Base-by-base conservation (phyloP, 2,797 vertebrate species). In the Synanceia verrucosa region DNA sequence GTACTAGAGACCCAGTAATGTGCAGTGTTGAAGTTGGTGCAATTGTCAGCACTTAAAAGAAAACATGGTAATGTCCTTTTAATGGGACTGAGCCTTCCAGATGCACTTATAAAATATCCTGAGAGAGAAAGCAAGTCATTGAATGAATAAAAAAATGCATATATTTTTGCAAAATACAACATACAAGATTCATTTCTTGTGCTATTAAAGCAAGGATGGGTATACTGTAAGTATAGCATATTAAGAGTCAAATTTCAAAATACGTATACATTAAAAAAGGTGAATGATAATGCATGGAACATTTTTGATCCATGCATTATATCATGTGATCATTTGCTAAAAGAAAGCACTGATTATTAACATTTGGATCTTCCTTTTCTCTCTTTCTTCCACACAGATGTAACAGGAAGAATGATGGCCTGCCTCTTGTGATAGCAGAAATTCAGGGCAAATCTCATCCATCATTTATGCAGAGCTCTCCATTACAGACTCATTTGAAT, bases 401-500 rank as follows among this genome's bases (percentile, higher is more conserved):
- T 23, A 60, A 37, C 36, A 24, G 51, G 36, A 58, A 64, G 29
- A 56, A 67, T 48, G 33, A 73, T 39, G 64, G 63, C 43, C 47
- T 60, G 64, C 65, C 29, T 71, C 48, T 6, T 48, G 55, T 51
- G 47, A 73, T 56, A 55, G 70, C 70, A 65, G 70, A 82, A 78
- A 85, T 80, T 87, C 83, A 37, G 73, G 31, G 59, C 74, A 60
- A 60, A 83, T 80, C 72, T 88, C 89, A 92, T 93, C 90, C 87
- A 93, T 93, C 91, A 92, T 90, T 88, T 86, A 90, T 92, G 86
- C 81, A 81, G 81, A 83, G 79, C 33, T 90, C 86, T 88, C 86
- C 79, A 87, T 92, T 91, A 89, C 85, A 84, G 86, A 72, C 87
- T 91, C 81, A 91, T 93, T 90, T 91, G 83, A 93, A 92, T 92